These are phyloP conservation scores for Anagrus nilaparvatae DNA, from an alignment of 1,140 invertebrate genomes.

Conservation along the genomic window DNA sequence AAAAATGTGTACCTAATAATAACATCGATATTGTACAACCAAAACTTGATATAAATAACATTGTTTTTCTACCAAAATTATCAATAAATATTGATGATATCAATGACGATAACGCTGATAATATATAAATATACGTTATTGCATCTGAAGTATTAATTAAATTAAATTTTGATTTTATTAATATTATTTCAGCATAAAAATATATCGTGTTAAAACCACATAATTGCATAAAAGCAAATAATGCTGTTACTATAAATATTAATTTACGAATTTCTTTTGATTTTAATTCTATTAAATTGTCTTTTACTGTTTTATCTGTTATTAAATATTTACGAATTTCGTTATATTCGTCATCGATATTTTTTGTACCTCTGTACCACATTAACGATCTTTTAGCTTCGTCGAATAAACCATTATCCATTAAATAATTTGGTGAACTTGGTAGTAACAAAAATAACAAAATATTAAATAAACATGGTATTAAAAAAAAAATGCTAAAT, in stretches of 20 bases:
- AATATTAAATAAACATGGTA: constrained; percentile 48
- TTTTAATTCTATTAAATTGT: constrained; percentile 9
- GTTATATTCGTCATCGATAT: constrained; percentile 3
- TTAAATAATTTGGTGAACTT: constrained; percentile 59
- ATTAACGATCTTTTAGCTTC: constrained; percentile 45
- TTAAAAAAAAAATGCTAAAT: constrained; percentile 44
- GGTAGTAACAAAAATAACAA: constrained; percentile 53
- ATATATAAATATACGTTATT: constrained; percentile 54
- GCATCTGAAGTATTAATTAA: constrained; percentile 37
- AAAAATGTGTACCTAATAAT: constrained; percentile 51
- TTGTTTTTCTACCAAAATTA: constrained; percentile 54
- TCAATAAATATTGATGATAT: constrained; percentile 56
- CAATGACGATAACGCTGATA: constrained; percentile 51
- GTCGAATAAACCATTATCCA: constrained; percentile 43
- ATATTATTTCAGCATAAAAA: constrained; percentile 63
- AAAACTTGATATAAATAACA: constrained; percentile 51
- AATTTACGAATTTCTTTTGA: constrained; percentile 37
- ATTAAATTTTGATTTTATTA: constrained; percentile 46
- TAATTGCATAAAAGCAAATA: constrained; percentile 66
- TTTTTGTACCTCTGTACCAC: constrained; percentile 7
- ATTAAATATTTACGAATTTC: constrained; percentile 7
- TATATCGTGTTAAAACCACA: constrained; percentile 63
- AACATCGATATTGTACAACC: constrained; percentile 44
- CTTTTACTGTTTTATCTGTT: not conserved
- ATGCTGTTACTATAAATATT: constrained; percentile 50